These are phyloP conservation scores for Lobophora halterata DNA, from an alignment of 2,888 invertebrate species.

Conservation along the genomic window DNA sequence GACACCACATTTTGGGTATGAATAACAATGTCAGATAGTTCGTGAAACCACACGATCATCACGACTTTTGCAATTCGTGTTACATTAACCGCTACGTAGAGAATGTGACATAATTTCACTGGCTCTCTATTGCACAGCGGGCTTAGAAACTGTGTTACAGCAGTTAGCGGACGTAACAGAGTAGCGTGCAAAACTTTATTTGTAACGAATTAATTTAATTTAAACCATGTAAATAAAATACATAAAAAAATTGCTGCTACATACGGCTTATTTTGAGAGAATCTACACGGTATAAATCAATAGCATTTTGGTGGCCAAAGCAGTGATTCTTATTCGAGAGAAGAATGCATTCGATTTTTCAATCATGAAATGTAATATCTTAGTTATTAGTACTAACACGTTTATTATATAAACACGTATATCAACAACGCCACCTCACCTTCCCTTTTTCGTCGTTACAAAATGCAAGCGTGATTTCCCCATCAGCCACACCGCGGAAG, in stretches of 20 bases:
- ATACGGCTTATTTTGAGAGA: not conserved
- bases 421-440: slow-evolving; percentile 4
- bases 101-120: slow-evolving; percentile 60
- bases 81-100: slow-evolving; percentile 52
- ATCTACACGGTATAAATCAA: no score
- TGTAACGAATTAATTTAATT: slow-evolving; percentile 11
- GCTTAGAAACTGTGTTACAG: slow-evolving; percentile 43
- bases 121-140: slow-evolving; percentile 39
- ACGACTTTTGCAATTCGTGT: slow-evolving; percentile 56
- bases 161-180: slow-evolving; percentile 27
- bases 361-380: no score
- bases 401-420: not conserved
- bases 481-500: slow-evolving; percentile 25
- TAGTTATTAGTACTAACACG: no score
- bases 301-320: no score
- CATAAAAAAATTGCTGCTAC: slow-evolving; percentile 1
- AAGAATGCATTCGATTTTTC: no score
- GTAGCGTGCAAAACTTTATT: slow-evolving; percentile 22
- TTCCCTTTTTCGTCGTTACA: slow-evolving; percentile 22
- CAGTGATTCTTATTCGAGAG: no score
- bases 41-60: slow-evolving; percentile 43
- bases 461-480: slow-evolving; percentile 25
- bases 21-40: slow-evolving; percentile 38
- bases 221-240: slow-evolving; percentile 6
- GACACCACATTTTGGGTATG: slow-evolving; percentile 26